Percentiles rank a stretch among this genome's conserved stretches.
These are phyloP conservation scores for Haemorhous mexicanus DNA, from an alignment of 2,113 vertebrate species.

Conservation along the genomic window DNA sequence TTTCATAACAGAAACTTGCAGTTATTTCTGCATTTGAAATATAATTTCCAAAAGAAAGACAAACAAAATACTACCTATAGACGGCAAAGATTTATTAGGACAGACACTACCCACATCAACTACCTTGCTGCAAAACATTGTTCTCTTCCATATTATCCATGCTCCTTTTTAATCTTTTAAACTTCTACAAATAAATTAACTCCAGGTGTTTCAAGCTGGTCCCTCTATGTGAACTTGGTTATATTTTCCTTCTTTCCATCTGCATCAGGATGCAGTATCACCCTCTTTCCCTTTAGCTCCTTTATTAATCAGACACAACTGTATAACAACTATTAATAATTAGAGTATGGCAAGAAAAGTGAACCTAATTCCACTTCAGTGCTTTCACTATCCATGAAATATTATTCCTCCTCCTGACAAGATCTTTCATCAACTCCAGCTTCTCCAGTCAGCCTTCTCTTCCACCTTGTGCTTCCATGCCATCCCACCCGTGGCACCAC, in stretches of 20 bases:
- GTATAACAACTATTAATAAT: not conserved
- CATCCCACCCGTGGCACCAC: not conserved
- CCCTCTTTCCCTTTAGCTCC: not conserved
- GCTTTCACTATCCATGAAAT: not conserved
- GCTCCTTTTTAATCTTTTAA: not conserved
- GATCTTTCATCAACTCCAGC: not conserved
- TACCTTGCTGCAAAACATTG: not conserved
- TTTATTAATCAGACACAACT: not conserved
- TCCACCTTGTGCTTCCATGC: not conserved
- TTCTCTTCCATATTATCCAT: not conserved
- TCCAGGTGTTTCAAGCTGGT: not conserved
- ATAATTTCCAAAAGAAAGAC: not conserved
- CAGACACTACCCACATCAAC: not conserved
- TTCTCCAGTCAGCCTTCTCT: not conserved
- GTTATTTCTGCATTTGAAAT: not conserved
- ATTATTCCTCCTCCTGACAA: not conserved
- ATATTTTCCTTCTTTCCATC: not conserved
- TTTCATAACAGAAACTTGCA: not conserved
- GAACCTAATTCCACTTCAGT: not conserved
- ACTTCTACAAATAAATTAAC: not conserved
- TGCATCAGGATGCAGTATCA: not conserved
- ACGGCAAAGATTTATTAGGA: not conserved
- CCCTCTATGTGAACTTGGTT: not conserved
- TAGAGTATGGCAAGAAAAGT: not conserved
- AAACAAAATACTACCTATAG: not conserved